A percentile compares a stretch with the other conserved stretches of the same genome.
Conservation (phyloP, 2,888 invertebrate species). For the Vesta saturnalis region DNA sequence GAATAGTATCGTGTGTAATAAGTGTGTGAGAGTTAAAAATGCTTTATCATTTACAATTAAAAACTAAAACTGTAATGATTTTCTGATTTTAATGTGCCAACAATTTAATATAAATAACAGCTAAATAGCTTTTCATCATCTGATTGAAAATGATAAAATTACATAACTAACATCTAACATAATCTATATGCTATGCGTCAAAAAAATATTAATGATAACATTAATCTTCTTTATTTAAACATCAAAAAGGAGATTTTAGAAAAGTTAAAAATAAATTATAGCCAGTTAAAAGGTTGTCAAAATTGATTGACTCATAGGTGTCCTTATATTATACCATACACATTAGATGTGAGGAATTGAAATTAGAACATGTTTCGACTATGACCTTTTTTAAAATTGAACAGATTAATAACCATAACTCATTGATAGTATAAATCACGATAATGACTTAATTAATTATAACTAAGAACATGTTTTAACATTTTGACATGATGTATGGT, state of each 20-base stretch:
- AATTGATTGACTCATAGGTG: conserved; percentile 16
- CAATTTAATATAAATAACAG: too few relatives aligned
- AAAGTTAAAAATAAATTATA: conserved; percentile 10
- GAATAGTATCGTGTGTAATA: too few relatives aligned
- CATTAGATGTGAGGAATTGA: conserved; percentile 3
- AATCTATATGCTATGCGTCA: conserved; percentile 1
- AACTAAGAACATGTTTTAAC: conserved; percentile 14
- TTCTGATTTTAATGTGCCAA: too few relatives aligned
- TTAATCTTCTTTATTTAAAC: conserved; percentile 14
- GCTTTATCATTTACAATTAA: too few relatives aligned
- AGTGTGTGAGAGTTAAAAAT: too few relatives aligned
- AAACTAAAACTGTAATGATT: too few relatives aligned
- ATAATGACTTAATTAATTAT: conserved; percentile 32
- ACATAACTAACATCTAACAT: too few relatives aligned
- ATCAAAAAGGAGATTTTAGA: conserved; percentile 4
- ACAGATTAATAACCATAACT: conserved; percentile 32
- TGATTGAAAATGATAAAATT: too few relatives aligned
- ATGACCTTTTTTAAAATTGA: conserved; percentile 25
- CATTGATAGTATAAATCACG: conserved; percentile 31
- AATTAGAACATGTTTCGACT: conserved; percentile 16
- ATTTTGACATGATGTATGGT: conserved; percentile 27
- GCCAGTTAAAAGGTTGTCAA: conserved; percentile 10
- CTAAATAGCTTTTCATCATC: too few relatives aligned
- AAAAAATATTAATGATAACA: conserved; percentile 7
- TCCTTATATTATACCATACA: neutral